Percentiles rank a stretch among this genome's conserved stretches.
phyloP scores from a whole-genome alignment of 2,797 vertebrate genomes.

The Pseudochirops corinnae region DNA sequence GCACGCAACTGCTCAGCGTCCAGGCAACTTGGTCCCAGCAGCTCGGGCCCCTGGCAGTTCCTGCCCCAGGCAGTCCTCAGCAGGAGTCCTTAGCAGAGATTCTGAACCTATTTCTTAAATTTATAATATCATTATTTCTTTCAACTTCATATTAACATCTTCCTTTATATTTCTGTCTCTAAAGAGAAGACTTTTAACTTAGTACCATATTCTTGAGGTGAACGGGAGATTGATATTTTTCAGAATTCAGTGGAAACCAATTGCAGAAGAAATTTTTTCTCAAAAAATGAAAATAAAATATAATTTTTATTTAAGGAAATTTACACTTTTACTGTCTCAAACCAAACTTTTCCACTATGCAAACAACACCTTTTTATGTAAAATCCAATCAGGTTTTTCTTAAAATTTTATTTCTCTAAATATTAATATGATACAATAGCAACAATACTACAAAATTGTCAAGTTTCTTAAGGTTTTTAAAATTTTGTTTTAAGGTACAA shows the following conservation, averaged over 20 bases:
- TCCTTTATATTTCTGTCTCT: neutral
- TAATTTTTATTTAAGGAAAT: neutral
- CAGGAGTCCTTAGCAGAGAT: too few species aligned
- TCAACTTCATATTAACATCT: neutral
- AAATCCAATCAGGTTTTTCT: neutral
- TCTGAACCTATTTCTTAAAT: neutral
- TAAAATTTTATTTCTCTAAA: neutral
- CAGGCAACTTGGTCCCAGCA: too few species aligned
- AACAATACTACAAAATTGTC: conserved; percentile 23
- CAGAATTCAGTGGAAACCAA: neutral
- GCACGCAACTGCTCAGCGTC: too few species aligned
- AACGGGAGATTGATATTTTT: neutral
- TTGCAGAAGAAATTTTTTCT: neutral
- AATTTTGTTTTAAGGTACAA: conserved; percentile 53
- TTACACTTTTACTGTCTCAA: neutral
- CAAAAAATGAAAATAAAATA: neutral
- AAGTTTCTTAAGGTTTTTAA: conserved; percentile 54
- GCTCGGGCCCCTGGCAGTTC: too few species aligned
- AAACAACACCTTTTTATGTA: neutral
- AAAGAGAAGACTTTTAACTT: neutral
- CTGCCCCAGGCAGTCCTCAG: too few species aligned
- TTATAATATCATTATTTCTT: neutral
- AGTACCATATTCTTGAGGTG: neutral
- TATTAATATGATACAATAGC: conserved; percentile 62
- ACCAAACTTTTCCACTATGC: neutral